Percentiles rank a stretch among this genome's conserved stretches.
Conservation (phyloP, 2,113 vertebrate genomes). For the Oophaga pumilio region DNA sequence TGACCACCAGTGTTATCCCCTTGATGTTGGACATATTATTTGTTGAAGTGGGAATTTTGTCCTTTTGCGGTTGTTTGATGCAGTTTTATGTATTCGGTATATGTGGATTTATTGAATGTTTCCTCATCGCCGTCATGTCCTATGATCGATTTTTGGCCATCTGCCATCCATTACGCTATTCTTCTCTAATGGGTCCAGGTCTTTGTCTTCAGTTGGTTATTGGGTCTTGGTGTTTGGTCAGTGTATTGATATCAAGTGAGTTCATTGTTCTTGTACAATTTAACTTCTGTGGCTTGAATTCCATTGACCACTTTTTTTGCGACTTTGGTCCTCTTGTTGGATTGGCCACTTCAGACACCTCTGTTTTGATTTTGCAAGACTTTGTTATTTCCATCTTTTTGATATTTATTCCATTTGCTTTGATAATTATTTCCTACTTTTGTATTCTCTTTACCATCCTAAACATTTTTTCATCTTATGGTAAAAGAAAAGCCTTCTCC, state of each 20-base stretch:
- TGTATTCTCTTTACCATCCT: slow-evolving; percentile 13
- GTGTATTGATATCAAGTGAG: not conserved
- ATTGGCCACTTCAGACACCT: slow-evolving; percentile 17
- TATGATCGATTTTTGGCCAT: too few relatives aligned
- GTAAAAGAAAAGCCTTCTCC: too few relatives aligned
- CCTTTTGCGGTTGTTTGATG: too few relatives aligned
- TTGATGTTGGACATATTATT: not conserved
- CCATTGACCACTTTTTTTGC: slow-evolving; percentile 36
- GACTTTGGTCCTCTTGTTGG: too few relatives aligned
- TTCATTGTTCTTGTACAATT: not conserved
- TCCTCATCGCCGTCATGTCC: slow-evolving; percentile 36
- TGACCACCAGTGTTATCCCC: too few relatives aligned
- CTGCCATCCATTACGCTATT: slow-evolving; percentile 20
- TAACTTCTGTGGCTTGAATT: slow-evolving; percentile 11
- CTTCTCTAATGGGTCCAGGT: not conserved
- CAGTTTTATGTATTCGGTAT: slow-evolving; percentile 19
- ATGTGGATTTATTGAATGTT: not conserved
- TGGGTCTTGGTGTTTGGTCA: not conserved
- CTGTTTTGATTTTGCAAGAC: not conserved
- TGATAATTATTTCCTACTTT: slow-evolving; percentile 9
- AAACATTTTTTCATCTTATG: slow-evolving; percentile 14
- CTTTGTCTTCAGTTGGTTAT: slow-evolving; percentile 14
- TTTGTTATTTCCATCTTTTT: not conserved
- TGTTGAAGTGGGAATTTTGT: not conserved
- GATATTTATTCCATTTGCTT: slow-evolving; percentile 18